Evolutionary conservation across 1,140 invertebrate genomes (phyloP).

Genomic region (Diplogasteroides magnus): DNA sequence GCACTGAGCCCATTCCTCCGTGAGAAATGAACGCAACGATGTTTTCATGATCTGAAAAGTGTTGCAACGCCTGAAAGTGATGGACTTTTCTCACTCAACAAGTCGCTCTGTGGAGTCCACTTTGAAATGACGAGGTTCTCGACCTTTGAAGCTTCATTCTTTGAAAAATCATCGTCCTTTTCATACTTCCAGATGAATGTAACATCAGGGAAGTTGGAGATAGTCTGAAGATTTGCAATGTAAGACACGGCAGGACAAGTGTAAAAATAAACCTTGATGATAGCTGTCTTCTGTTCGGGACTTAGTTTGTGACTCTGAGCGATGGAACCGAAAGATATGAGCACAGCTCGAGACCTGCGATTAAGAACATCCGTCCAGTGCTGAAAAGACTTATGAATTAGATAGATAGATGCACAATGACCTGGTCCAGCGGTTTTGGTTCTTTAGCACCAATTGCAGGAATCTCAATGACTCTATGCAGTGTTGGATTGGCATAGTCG

Average conservation of each 20-base stretch:
- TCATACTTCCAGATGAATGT: constrained; percentile 38
- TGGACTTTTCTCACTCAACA: constrained; percentile 21
- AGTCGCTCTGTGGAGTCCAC: constrained; percentile 32
- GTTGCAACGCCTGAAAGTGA: no score
- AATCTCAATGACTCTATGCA: constrained; percentile 28
- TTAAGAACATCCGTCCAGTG: constrained; percentile 25
- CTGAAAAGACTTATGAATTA: constrained; percentile 15
- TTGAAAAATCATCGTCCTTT: constrained; percentile 17
- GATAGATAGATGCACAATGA: neutral
- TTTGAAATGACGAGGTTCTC: constrained; percentile 27
- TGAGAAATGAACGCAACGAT: no score
- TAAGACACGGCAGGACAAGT: no score
- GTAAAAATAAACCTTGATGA: no score
- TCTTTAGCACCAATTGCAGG: constrained; percentile 21
- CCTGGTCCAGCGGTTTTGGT: constrained; percentile 19
- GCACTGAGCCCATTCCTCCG: no score
- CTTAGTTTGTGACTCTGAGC: no score
- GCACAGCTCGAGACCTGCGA: constrained; percentile 15
- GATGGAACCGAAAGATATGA: constrained; percentile 29
- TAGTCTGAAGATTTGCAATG: no score
- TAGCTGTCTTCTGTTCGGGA: no score
- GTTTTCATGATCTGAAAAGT: no score
- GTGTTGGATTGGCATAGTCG: constrained; percentile 26
- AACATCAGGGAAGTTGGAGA: constrained; percentile 28
- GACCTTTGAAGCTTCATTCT: constrained; percentile 14